A percentile compares a stretch with the other conserved stretches of the same genome.
These are phyloP conservation scores for Aphodius granarius DNA, from an alignment of 2,888 invertebrate species.

Conservation along the genomic window DNA sequence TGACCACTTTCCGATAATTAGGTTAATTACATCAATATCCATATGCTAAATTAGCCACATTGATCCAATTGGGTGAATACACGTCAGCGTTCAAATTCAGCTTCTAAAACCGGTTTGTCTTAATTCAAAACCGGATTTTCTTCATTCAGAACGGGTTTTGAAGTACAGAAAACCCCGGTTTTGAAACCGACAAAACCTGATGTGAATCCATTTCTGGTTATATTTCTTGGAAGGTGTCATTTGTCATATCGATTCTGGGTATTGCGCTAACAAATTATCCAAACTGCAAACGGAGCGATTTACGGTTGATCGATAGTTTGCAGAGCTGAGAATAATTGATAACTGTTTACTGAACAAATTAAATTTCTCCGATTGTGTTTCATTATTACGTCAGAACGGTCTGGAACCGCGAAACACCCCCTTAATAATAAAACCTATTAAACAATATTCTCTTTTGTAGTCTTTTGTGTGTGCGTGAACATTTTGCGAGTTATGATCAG, in stretches of 20 bases:
- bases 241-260: neutral
- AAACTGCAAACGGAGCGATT: neutral
- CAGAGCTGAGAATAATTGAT: neutral
- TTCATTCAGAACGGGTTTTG: too few species aligned
- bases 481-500: neutral
- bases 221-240: neutral
- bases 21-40: neutral
- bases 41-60: neutral
- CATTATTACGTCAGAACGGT: neutral
- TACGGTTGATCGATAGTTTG: neutral
- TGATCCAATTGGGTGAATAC: neutral
- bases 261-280: neutral
- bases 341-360: neutral
- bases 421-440: too few species aligned
- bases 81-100: too few species aligned
- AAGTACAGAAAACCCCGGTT: too few species aligned
- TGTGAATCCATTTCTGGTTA: too few species aligned
- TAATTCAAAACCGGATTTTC: too few species aligned
- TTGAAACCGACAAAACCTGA: too few species aligned
- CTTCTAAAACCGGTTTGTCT: too few species aligned
- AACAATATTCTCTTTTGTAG: too few species aligned
- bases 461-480: too few species aligned
- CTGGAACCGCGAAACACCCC: neutral
- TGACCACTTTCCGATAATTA: neutral
- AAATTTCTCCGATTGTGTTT: neutral